phyloP scores from a whole-genome alignment of 1,140 invertebrate genomes.

The Copidosoma floridanum region DNA sequence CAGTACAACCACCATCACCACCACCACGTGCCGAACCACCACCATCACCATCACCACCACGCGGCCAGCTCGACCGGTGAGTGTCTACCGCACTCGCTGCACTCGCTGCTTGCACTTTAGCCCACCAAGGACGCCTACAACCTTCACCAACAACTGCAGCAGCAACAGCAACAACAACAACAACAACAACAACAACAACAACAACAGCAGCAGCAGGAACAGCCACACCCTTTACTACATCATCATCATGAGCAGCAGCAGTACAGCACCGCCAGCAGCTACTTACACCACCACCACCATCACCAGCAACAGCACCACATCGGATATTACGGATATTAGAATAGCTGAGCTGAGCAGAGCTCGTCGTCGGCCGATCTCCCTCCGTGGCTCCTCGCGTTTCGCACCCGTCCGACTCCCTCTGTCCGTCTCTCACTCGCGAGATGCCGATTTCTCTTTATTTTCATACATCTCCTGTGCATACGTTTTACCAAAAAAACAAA shows the following conservation, averaged over 20 bases:
- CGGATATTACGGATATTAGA: conserved; percentile 28
- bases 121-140: conserved; percentile 57
- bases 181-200: too few relatives aligned
- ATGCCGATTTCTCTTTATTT: too few relatives aligned
- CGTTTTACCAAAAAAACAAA: too few relatives aligned
- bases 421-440: too few relatives aligned
- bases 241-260: neutral
- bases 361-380: too few relatives aligned
- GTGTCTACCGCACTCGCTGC: conserved; percentile 58
- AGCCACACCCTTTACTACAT: too few relatives aligned
- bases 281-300: neutral
- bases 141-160: conserved; percentile 46
- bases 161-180: conserved; percentile 15
- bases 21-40: conserved; percentile 61
- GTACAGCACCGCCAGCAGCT: neutral
- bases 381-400: too few relatives aligned
- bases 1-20: conserved; percentile 66
- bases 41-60: conserved; percentile 62
- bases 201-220: too few relatives aligned
- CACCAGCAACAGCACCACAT: conserved; percentile 17
- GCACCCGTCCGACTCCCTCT: too few relatives aligned
- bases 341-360: too few relatives aligned
- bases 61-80: conserved; percentile 65
- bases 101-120: conserved; percentile 58
- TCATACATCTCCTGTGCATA: too few relatives aligned